Conservation (phyloP, 2,113 vertebrate genomes). For the Sebastes fasciatus region DNA sequence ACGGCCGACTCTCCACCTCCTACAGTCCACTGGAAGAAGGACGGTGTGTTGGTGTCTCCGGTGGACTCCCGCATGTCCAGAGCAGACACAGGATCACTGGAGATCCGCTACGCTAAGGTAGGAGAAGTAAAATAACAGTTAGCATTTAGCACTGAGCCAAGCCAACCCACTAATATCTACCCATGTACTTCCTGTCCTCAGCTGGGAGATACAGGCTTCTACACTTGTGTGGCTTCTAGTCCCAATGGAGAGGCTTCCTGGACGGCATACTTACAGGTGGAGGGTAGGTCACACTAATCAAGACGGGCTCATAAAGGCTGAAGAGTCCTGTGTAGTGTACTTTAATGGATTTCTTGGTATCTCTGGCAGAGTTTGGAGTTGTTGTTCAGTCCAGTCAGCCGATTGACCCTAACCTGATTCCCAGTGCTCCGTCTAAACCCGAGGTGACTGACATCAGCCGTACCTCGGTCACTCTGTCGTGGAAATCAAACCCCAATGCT, state of each 20-base stretch:
- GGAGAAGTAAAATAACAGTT: not conserved
- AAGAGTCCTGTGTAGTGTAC: not conserved
- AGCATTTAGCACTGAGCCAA: not conserved
- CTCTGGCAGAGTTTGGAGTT: conserved; percentile 90
- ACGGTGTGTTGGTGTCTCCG: conserved; percentile 87
- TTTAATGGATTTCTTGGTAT: conserved; percentile 4
- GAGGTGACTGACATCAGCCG: conserved; percentile 92
- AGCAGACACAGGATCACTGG: conserved; percentile 87
- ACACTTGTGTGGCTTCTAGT: conserved; percentile 93
- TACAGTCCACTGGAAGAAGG: conserved; percentile 92
- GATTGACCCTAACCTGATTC: conserved; percentile 92
- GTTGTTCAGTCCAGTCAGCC: conserved; percentile 91
- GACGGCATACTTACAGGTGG: conserved; percentile 93
- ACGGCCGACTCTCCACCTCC: conserved; percentile 87
- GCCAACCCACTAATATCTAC: not conserved
- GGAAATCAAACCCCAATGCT: conserved; percentile 90
- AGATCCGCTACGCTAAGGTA: conserved; percentile 94
- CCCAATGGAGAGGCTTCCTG: conserved; percentile 94
- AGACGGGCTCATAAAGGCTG: not conserved
- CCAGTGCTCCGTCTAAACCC: conserved; percentile 92
- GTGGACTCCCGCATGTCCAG: conserved; percentile 91
- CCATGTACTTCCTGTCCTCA: conserved; percentile 74
- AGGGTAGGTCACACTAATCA: conserved; percentile 85
- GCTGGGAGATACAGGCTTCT: conserved; percentile 94
- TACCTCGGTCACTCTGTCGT: conserved; percentile 91